Percentiles rank a stretch among this genome's conserved stretches.
phyloP scores from a whole-genome alignment of 2,888 invertebrate species.

The Drosophila emarginata region DNA sequence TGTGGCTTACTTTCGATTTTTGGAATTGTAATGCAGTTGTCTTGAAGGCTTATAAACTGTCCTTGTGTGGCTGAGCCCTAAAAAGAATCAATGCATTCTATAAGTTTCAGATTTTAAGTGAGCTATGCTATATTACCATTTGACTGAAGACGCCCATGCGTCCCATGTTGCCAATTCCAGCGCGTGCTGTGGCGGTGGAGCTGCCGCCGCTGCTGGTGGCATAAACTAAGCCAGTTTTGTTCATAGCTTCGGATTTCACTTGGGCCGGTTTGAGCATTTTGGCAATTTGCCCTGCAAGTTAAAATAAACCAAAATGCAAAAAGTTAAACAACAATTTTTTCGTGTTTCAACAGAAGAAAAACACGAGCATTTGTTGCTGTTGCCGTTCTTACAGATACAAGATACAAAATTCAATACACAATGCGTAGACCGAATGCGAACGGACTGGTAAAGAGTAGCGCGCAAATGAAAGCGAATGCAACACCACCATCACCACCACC shows the following conservation, averaged over 20 bases:
- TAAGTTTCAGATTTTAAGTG: background rate
- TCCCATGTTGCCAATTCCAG: conserved; percentile 53
- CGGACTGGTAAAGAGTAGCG: conserved; percentile 44
- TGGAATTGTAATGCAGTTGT: conserved; percentile 73
- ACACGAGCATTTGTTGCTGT: background rate
- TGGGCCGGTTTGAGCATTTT: conserved; percentile 79
- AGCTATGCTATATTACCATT: conserved; percentile 63
- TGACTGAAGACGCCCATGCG: conserved; percentile 75
- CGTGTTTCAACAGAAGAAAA: background rate
- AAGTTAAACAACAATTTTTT: conserved; percentile 13
- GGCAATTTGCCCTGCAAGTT: conserved; percentile 77
- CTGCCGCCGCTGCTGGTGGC: conserved; percentile 41
- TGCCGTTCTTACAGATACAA: conserved; percentile 26
- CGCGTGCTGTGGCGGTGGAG: conserved; percentile 31
- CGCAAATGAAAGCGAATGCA: conserved; percentile 45
- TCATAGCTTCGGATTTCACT: conserved; percentile 70
- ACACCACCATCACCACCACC: conserved; percentile 27
- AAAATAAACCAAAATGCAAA: conserved; percentile 7
- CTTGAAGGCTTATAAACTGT: conserved; percentile 79
- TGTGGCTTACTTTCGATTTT: conserved; percentile 78
- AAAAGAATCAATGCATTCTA: background rate
- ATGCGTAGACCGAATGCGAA: conserved; percentile 30
- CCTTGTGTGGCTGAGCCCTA: conserved; percentile 79
- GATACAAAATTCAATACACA: background rate
- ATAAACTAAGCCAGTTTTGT: conserved; percentile 55